Percentiles rank a stretch among this genome's conserved stretches.
phyloP scores from a whole-genome alignment of 2,888 invertebrate species.

The Philaethria dido region DNA sequence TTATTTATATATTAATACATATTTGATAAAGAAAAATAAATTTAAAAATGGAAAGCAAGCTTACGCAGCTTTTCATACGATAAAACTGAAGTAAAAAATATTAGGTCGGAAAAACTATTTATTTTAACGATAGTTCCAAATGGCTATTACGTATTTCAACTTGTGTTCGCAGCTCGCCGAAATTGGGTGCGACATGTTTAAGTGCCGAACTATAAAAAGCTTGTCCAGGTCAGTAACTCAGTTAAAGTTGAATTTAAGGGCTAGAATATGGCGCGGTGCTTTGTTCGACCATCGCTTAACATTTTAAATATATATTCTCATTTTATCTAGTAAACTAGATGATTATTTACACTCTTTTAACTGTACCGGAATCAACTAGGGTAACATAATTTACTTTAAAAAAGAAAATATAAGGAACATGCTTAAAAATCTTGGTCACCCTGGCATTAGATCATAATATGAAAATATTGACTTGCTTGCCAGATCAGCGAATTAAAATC shows the following conservation, averaged over 20 bases:
- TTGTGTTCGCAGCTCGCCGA: constrained; percentile 37
- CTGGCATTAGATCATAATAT: no score
- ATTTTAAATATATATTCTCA: constrained; percentile 40
- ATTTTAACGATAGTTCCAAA: constrained; percentile 29
- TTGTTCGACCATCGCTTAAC: constrained; percentile 44
- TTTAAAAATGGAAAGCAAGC: background rate
- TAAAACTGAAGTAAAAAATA: constrained; percentile 7
- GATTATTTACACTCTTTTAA: no score
- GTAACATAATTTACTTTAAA: no score
- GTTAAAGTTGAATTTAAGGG: constrained; percentile 58
- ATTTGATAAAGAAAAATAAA: background rate
- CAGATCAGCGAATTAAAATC: no score
- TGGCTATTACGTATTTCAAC: constrained; percentile 32
- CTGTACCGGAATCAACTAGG: no score
- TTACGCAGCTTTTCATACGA: background rate
- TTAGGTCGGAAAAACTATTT: constrained; percentile 13
- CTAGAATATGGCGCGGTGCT: constrained; percentile 59
- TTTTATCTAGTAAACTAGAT: no score
- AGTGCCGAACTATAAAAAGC: constrained; percentile 68
- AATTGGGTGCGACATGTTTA: constrained; percentile 52
- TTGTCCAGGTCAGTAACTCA: constrained; percentile 67
- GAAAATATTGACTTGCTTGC: no score
- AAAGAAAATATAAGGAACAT: no score
- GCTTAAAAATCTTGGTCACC: no score
- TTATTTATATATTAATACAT: no score